Evolutionary conservation across 2,113 vertebrate species (phyloP).

Genomic region (Promerops cafer): DNA sequence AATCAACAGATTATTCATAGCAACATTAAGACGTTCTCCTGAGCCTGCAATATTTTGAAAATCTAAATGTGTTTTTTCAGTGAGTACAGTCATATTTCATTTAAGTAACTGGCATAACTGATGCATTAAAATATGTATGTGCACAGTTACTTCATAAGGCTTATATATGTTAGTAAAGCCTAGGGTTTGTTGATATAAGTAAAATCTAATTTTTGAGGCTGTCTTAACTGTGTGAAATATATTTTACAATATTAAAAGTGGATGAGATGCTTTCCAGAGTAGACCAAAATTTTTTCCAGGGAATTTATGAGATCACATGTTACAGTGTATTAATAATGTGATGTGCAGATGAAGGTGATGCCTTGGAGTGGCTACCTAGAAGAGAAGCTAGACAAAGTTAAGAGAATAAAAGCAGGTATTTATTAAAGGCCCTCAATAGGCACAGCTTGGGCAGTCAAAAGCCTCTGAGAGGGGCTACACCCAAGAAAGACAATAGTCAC

Average conservation of each 20-base stretch:
- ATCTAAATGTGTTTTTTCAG: background rate
- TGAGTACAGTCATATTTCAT: background rate
- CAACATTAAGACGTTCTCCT: background rate
- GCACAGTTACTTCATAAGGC: background rate
- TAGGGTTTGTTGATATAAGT: background rate
- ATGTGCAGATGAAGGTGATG: background rate
- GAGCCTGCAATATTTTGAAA: background rate
- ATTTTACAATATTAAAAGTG: background rate
- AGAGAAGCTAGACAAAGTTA: background rate
- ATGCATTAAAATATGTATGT: background rate
- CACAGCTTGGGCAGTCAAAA: background rate
- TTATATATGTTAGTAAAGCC: background rate
- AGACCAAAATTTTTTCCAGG: background rate
- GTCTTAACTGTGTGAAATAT: background rate
- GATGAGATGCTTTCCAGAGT: background rate
- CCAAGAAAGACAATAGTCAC: background rate
- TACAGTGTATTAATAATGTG: background rate
- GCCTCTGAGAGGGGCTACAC: background rate
- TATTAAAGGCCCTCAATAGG: background rate
- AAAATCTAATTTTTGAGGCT: background rate
- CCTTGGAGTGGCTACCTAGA: background rate
- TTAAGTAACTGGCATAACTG: background rate
- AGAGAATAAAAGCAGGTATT: background rate
- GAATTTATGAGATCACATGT: background rate
- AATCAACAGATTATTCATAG: background rate